Evolutionary conservation across 2,113 vertebrate species (phyloP).

Genomic region (Lanius collurio): DNA sequence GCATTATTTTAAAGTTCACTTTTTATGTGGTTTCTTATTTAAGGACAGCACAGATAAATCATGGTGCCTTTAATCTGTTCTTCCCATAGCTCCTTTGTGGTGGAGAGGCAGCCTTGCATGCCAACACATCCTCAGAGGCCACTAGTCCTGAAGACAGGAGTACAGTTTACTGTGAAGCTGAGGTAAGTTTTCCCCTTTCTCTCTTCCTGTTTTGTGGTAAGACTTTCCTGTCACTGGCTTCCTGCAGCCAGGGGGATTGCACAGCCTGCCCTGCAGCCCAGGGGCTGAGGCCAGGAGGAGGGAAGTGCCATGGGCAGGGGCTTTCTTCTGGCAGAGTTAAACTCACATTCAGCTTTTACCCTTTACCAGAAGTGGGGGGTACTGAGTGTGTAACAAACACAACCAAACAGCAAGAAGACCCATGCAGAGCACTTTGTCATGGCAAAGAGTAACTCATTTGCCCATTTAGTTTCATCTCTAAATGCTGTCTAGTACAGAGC

Average conservation of each 20-base stretch:
- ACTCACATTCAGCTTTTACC: background rate
- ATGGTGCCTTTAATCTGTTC: background rate
- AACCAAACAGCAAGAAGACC: background rate
- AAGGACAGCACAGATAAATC: background rate
- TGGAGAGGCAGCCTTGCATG: conserved; percentile 97
- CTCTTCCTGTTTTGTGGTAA: background rate
- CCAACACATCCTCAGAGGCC: conserved; percentile 95
- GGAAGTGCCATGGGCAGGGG: background rate
- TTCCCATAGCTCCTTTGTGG: conserved; percentile 86
- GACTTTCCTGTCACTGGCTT: background rate
- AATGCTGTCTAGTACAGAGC: background rate
- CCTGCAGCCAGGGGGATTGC: background rate
- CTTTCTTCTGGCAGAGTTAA: background rate
- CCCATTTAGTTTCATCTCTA: background rate
- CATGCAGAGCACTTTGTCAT: background rate
- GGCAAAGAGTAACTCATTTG: background rate
- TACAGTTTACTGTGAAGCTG: conserved; percentile 94
- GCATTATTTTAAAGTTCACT: background rate
- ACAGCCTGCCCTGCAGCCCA: background rate
- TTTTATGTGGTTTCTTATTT: background rate
- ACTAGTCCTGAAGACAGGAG: conserved; percentile 91
- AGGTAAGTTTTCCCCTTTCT: conserved; percentile 71
- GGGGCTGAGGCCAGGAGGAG: background rate
- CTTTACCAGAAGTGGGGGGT: background rate
- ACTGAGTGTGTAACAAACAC: background rate